A percentile compares a stretch with the other conserved stretches of the same genome.
Evolutionary conservation across 2,888 invertebrate genomes (phyloP).

Genomic region (Choristoneura rosaceana): DNA sequence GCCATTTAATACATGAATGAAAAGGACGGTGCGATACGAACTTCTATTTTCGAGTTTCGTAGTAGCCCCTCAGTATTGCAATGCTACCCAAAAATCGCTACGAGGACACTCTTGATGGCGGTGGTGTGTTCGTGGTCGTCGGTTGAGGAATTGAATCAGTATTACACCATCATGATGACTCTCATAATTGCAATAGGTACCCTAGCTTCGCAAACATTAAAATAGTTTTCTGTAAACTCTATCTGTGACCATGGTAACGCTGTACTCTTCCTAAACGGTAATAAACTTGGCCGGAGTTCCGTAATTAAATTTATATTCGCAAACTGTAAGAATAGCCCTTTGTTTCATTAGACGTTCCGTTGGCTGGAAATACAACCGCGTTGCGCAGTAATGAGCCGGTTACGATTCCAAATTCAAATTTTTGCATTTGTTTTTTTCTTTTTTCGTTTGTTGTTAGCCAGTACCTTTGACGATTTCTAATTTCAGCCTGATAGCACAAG

Average conservation of each 20-base stretch:
- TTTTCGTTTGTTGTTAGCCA: neutral
- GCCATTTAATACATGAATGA: too few species aligned
- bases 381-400: slow-evolving; percentile 46
- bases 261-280: slow-evolving; percentile 52
- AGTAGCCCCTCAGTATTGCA: too few species aligned
- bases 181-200: too few species aligned
- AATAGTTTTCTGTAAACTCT: neutral
- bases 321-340: slow-evolving; percentile 58
- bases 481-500: neutral
- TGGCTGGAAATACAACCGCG: slow-evolving; percentile 51
- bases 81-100: too few species aligned
- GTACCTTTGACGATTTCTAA: neutral
- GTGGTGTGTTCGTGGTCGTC: too few species aligned
- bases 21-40: too few species aligned
- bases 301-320: slow-evolving; percentile 67
- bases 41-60: too few species aligned
- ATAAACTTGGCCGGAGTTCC: slow-evolving; percentile 61
- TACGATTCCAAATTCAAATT: slow-evolving; percentile 35
- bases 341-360: slow-evolving; percentile 67
- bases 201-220: neutral
- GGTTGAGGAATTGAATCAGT: neutral
- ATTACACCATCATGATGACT: neutral
- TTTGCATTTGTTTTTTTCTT: neutral
- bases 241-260: slow-evolving; percentile 26
- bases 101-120: too few species aligned